Percentiles rank a stretch among this genome's conserved stretches.
Conservation (phyloP, 2,113 vertebrate species). For the Periophthalmodon schlosseri region DNA sequence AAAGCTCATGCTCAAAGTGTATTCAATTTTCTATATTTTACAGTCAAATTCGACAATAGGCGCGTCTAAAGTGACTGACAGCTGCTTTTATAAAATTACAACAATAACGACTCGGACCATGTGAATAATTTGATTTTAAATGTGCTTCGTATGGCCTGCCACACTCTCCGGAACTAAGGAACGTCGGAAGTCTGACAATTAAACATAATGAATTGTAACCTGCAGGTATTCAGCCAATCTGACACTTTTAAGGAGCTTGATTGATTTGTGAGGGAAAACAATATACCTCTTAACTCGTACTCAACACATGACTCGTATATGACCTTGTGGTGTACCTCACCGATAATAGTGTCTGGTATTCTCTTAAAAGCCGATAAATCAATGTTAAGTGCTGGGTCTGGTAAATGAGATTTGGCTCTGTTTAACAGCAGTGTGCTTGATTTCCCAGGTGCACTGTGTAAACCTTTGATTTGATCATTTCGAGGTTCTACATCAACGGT, state of each 20-base stretch:
- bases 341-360: slow-evolving; percentile 31
- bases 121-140: background rate
- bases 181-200: background rate
- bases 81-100: background rate
- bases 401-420: slow-evolving; percentile 40
- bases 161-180: background rate
- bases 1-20: background rate
- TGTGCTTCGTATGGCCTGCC: background rate
- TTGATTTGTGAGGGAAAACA: slow-evolving; percentile 1
- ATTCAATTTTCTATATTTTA: background rate
- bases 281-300: background rate
- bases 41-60: background rate
- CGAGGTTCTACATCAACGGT: background rate
- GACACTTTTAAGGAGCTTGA: background rate
- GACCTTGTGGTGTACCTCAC: slow-evolving; percentile 18
- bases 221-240: background rate
- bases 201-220: background rate
- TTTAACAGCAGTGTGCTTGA: slow-evolving; percentile 38
- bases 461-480: slow-evolving; percentile 3
- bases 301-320: background rate
- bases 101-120: background rate
- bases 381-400: slow-evolving; percentile 16
- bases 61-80: background rate
- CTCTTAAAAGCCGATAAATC: slow-evolving; percentile 29
- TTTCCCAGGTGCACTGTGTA: slow-evolving; percentile 43